These are phyloP conservation scores for Colossoma macropomum DNA, from an alignment of 2,113 vertebrate species.

Conservation along the genomic window DNA sequence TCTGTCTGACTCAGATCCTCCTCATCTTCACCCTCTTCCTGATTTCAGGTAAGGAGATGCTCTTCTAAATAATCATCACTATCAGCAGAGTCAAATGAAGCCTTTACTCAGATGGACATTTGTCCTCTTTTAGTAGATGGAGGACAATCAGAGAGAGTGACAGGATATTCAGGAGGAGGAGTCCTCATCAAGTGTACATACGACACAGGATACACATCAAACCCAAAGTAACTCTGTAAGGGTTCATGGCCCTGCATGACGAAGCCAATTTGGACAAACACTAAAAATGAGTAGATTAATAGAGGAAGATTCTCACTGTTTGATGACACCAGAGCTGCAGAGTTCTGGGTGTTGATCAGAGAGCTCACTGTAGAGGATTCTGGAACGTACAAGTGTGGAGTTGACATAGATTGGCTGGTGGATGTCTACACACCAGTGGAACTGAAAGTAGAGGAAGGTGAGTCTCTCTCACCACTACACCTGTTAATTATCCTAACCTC, in stretches of 20 bases:
- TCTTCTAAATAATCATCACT: not conserved
- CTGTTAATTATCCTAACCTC: not conserved
- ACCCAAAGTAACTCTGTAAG: constrained; percentile 16
- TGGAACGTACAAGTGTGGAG: not conserved
- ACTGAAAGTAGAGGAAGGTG: not conserved
- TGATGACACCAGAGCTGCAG: not conserved
- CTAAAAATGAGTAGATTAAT: not conserved
- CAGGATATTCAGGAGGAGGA: not conserved
- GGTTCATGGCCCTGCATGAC: too few species aligned
- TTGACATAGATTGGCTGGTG: accelerated
- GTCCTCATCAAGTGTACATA: not conserved
- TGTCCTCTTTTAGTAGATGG: not conserved
- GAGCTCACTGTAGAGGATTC: constrained; percentile 2
- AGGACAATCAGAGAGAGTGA: not conserved
- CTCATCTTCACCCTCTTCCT: constrained; percentile 45
- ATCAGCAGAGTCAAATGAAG: constrained; percentile 42
- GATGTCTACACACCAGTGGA: not conserved
- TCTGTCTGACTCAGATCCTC: too few species aligned
- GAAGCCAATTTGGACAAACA: too few species aligned
- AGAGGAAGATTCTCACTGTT: not conserved
- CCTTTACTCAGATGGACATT: constrained; percentile 32
- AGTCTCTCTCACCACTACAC: not conserved
- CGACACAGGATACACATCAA: not conserved
- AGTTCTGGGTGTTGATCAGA: not conserved
- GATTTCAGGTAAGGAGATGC: constrained; percentile 61